Evolutionary conservation across 2,888 invertebrate species (phyloP), one percentile per base, ranked within the genome.

Genomic region (Tachystola acroxantha): DNA sequence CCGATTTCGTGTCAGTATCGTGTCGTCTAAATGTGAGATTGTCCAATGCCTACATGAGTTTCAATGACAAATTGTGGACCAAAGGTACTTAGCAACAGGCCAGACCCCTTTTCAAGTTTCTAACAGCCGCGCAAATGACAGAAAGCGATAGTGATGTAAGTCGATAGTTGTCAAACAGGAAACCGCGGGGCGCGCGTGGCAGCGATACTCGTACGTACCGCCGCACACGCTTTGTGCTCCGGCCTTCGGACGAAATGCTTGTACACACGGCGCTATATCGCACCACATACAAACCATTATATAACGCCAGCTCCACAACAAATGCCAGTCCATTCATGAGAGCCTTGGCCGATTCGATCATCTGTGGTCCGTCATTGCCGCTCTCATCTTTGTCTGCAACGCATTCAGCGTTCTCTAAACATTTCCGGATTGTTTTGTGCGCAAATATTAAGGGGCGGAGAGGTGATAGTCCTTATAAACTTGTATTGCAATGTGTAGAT

Each of bases 61-160:
- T 78, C 78, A 79, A 78, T 74, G 77, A 70, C 72, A 69, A 73
- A 65, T 61, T 59, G 42, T 48, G 51, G 59, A 60, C 64, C 61
- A 59, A 61, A 57, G 56, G 72, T 74, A 74, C 72, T 64, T 81
- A 78, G 81, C 75, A 84, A 82, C 82, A 71, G 58, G 57, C 63
- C 66, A 69, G 79, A 77, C 82, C 85, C 84, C 79, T 76, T 76
- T 74, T 69, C 69, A 69, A 73, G 68, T 64, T 70, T 81, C 82
- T 82, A 84, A 82, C 78, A 76, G 66, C 61, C 74, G 69, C 59
- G 68, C 70, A 65, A 70, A 72, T 74, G 73, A 69, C 84, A 84
- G 84, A 81, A 82, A 84, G 76, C 78, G 76, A 84, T 79, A 86
- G 85, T 84, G 84, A 84, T 84, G 84, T 82, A 80, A 84, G 84